A percentile compares a stretch with the other conserved stretches of the same genome.
Conservation (phyloP, 2,888 invertebrate species). For the Cataglyphis albicans region DNA sequence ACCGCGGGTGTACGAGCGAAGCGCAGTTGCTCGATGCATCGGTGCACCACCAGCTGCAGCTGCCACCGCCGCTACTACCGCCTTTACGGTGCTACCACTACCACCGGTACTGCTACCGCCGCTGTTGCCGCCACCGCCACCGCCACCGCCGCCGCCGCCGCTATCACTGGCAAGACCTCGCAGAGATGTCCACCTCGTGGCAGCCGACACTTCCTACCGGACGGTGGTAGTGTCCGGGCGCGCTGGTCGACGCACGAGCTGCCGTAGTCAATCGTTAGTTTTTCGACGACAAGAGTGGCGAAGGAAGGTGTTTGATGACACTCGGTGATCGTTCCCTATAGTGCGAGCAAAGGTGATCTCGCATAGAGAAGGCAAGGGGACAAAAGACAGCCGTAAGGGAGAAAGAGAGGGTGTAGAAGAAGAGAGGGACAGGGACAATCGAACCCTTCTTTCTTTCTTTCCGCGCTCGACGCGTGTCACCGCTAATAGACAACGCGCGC, state of each 20-base stretch:
- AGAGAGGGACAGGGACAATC: slow-evolving; percentile 47
- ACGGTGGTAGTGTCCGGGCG: slow-evolving; percentile 76
- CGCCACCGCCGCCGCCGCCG: slow-evolving; percentile 53
- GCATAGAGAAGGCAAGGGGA: slow-evolving; percentile 19
- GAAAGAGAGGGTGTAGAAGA: neutral
- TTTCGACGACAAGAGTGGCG: slow-evolving; percentile 54
- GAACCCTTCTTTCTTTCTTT: slow-evolving; percentile 69
- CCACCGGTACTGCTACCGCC: slow-evolving; percentile 55
- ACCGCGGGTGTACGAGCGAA: slow-evolving; percentile 30
- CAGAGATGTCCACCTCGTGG: slow-evolving; percentile 75
- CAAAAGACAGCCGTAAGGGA: slow-evolving; percentile 22
- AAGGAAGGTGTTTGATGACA: slow-evolving; percentile 61
- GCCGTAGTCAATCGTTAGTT: slow-evolving; percentile 59
- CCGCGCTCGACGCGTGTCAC: slow-evolving; percentile 66
- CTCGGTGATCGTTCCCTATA: slow-evolving; percentile 46
- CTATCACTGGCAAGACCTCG: slow-evolving; percentile 70
- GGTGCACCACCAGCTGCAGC: slow-evolving; percentile 76
- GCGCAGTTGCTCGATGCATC: slow-evolving; percentile 67
- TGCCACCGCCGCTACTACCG: slow-evolving; percentile 67
- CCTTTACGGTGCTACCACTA: slow-evolving; percentile 52
- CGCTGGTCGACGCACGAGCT: slow-evolving; percentile 71
- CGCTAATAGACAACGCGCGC: slow-evolving; percentile 72
- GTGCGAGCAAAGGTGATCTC: slow-evolving; percentile 22
- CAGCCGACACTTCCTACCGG: slow-evolving; percentile 76
- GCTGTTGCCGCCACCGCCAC: slow-evolving; percentile 40